Percentiles rank a stretch among this genome's conserved stretches.
Conservation (phyloP, 2,113 vertebrate species). For the Hemiscyllium ocellatum region DNA sequence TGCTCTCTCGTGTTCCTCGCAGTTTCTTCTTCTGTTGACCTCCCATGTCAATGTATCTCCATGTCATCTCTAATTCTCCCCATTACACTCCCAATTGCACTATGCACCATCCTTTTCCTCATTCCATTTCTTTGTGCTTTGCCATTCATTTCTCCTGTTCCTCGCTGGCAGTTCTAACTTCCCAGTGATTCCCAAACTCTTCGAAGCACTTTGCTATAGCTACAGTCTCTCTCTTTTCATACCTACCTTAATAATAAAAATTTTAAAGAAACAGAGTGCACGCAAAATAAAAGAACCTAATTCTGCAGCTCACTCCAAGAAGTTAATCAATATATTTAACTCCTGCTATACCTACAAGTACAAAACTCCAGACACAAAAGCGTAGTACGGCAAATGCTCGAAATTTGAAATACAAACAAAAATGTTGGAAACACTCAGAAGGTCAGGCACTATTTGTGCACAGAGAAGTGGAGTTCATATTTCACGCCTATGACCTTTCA, state of each 20-base stretch:
- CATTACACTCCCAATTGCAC: neutral
- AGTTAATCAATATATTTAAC: neutral
- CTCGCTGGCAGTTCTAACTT: neutral
- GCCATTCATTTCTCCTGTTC: neutral
- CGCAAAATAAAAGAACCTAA: neutral
- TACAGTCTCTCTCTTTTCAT: neutral
- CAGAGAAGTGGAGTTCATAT: neutral
- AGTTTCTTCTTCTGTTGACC: neutral
- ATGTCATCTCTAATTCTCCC: neutral
- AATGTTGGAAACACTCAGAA: neutral
- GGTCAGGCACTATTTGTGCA: neutral
- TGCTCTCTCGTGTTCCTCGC: neutral
- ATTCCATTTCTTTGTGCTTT: neutral
- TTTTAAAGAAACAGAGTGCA: neutral
- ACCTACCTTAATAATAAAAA: neutral
- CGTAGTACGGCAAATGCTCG: neutral
- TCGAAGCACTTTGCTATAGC: neutral
- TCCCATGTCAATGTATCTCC: neutral
- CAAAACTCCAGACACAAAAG: neutral
- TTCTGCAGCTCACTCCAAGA: neutral
- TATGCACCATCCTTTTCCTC: neutral
- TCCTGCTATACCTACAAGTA: neutral
- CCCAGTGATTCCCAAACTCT: neutral
- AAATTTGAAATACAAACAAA: neutral
- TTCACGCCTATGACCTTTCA: neutral